Percentiles rank a stretch among this genome's conserved stretches.
phyloP scores from a whole-genome alignment of 2,888 invertebrate species.

The Amiota minor region DNA sequence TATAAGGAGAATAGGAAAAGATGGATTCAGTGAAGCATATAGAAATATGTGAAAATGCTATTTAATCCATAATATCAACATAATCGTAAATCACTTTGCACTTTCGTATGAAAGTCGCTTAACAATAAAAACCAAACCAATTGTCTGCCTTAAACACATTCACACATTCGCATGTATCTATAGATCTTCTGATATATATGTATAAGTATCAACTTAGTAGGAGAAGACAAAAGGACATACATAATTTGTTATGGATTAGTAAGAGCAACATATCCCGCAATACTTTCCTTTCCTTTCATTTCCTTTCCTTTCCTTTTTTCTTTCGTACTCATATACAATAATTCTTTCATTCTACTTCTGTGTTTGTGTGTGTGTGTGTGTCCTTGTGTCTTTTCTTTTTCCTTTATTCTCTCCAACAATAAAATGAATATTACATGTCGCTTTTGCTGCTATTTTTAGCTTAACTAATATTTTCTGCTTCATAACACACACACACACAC shows the following conservation, averaged over 20 bases:
- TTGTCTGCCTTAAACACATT: constrained; percentile 56
- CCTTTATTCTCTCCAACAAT: no score
- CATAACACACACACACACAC: constrained; percentile 12
- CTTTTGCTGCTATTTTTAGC: not conserved
- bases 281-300: no score
- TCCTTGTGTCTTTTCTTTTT: not conserved
- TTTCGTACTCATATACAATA: no score
- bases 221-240: not conserved
- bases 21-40: constrained; percentile 62
- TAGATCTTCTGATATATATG: not conserved
- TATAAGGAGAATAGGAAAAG: not conserved
- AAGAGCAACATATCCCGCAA: no score
- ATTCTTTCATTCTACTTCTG: not conserved
- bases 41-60: constrained; percentile 63
- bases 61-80: constrained; percentile 68
- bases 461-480: no score
- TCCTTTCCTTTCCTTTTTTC: no score
- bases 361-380: constrained; percentile 16
- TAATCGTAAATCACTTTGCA: constrained; percentile 68
- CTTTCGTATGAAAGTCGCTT: constrained; percentile 65
- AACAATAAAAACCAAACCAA: constrained; percentile 55
- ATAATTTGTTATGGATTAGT: constrained; percentile 10
- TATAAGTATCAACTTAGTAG: not conserved
- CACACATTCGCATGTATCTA: constrained; percentile 33
- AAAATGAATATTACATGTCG: not conserved